Percentiles rank a stretch among this genome's conserved stretches.
Conservation (phyloP, 2,888 invertebrate genomes). For the Eupithecia vulgata region DNA sequence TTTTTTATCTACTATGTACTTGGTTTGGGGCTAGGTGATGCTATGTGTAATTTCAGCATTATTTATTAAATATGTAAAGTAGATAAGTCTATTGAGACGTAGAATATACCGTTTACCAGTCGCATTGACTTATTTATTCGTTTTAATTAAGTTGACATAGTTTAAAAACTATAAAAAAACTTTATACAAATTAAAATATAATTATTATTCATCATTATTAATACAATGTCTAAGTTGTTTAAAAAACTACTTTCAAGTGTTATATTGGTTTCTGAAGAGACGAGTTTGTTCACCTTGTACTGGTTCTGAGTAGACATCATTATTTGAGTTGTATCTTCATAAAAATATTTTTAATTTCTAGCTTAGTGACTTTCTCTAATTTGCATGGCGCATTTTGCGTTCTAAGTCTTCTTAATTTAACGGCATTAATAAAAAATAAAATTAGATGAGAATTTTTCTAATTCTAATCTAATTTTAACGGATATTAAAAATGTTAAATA, state of each 20-base stretch:
- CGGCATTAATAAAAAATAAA: too few species aligned
- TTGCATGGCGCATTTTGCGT: constrained; percentile 12
- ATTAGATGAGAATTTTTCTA: too few species aligned
- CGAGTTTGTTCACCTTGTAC: neutral
- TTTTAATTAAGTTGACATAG: neutral
- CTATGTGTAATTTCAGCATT: neutral
- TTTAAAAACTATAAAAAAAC: neutral
- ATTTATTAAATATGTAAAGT: neutral
- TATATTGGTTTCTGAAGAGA: neutral
- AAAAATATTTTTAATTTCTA: neutral
- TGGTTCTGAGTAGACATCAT: neutral
- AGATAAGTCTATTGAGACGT: neutral
- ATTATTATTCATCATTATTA: neutral
- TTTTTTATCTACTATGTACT: too few species aligned
- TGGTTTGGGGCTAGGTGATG: neutral
- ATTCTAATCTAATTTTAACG: neutral
- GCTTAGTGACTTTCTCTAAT: constrained; percentile 5
- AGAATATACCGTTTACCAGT: neutral
- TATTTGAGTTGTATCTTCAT: neutral
- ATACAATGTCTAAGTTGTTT: neutral
- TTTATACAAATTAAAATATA: neutral
- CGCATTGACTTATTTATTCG: neutral
- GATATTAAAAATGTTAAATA: neutral
- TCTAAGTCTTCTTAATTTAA: too few species aligned
- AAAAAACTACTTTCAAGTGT: neutral